phyloP scores from a whole-genome alignment of 1,140 invertebrate species.

The Halictus rubicundus region DNA sequence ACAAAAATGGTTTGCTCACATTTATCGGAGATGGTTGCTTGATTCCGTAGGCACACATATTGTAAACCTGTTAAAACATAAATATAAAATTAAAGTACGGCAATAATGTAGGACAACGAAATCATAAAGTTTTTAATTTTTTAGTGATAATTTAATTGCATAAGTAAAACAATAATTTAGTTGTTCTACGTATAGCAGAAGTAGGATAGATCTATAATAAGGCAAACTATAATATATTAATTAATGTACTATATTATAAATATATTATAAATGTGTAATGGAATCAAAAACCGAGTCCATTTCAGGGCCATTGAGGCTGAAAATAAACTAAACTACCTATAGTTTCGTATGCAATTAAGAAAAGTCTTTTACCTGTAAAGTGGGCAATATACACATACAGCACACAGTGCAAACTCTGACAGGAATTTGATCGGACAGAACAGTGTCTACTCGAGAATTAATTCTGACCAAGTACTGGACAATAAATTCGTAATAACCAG shows the following conservation, averaged over 20 bases:
- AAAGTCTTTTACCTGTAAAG: constrained; percentile 60
- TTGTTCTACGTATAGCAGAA: too few species aligned
- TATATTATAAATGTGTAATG: too few species aligned
- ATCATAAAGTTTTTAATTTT: too few species aligned
- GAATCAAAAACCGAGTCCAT: too few species aligned
- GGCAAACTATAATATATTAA: too few species aligned
- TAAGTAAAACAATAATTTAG: too few species aligned
- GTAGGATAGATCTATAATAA: too few species aligned
- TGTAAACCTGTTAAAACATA: constrained; percentile 53
- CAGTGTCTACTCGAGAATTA: constrained; percentile 24
- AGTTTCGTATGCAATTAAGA: neutral
- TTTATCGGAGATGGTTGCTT: constrained; percentile 18
- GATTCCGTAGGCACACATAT: constrained; percentile 62
- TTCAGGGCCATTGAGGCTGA: too few species aligned
- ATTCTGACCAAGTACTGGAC: constrained; percentile 63
- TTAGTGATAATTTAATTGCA: too few species aligned
- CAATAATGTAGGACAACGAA: too few species aligned
- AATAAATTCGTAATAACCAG: constrained; percentile 64
- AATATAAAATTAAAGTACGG: too few species aligned
- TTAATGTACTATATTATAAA: too few species aligned
- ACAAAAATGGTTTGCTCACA: constrained; percentile 65
- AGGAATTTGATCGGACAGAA: constrained; percentile 30
- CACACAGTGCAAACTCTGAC: constrained; percentile 60
- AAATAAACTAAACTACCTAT: neutral
- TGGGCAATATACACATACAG: constrained; percentile 66